These are phyloP conservation scores for Enhydra lutris DNA, from an alignment of 2,113 vertebrate genomes.

Conservation along the genomic window DNA sequence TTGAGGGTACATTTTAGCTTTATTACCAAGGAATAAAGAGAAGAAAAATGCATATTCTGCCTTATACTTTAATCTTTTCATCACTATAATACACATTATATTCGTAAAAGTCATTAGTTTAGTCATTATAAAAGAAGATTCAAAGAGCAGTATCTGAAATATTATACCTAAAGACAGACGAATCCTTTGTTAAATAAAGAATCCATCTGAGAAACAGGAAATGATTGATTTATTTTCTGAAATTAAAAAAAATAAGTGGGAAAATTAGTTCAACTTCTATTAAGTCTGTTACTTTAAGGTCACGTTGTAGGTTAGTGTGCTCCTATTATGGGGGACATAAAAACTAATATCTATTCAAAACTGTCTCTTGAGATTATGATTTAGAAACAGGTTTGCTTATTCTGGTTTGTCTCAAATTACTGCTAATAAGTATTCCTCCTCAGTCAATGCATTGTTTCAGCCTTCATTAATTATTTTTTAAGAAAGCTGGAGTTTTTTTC, in stretches of 20 bases:
- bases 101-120: neutral
- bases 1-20: neutral
- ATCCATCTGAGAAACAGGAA: neutral
- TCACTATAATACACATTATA: neutral
- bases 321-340: neutral
- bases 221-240: slow-evolving; percentile 28
- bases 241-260: neutral
- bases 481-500: neutral
- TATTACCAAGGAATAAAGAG: neutral
- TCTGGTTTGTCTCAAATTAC: slow-evolving; percentile 41
- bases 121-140: slow-evolving; percentile 10
- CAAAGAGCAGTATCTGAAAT: neutral
- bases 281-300: neutral
- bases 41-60: neutral
- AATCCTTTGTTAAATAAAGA: slow-evolving; percentile 9
- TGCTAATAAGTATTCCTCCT: neutral
- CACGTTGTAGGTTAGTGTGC: neutral
- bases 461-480: slow-evolving; percentile 2
- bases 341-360: neutral
- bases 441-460: slow-evolving; percentile 3
- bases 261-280: slow-evolving; percentile 3
- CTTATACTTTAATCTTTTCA: neutral
- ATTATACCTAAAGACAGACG: neutral
- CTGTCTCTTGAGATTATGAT: neutral
- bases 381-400: slow-evolving; percentile 8